Percentiles rank a stretch among this genome's conserved stretches.
These are phyloP conservation scores for Beris morrisii DNA, from an alignment of 2,888 invertebrate species.

Conservation along the genomic window DNA sequence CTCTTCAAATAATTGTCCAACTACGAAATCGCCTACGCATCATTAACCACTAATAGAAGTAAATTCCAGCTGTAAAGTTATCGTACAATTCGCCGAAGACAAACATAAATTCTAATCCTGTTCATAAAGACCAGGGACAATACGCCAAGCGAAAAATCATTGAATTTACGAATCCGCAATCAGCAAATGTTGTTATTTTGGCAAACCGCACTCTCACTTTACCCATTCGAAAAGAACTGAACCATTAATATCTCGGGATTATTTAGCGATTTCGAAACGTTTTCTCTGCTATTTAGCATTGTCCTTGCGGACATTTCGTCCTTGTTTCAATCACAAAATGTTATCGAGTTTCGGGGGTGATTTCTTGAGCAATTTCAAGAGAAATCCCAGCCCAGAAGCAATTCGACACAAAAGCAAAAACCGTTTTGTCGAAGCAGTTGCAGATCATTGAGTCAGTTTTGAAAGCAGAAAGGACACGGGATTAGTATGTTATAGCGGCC, in stretches of 20 bases:
- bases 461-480: conserved; percentile 27
- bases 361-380: conserved; percentile 14
- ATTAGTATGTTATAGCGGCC: conserved; percentile 25
- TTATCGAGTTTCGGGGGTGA: conserved; percentile 17
- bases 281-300: conserved; percentile 22
- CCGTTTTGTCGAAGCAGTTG: conserved; percentile 21
- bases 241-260: conserved; percentile 36
- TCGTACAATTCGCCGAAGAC: conserved; percentile 7
- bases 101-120: conserved; percentile 31
- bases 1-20: too few relatives aligned
- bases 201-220: neutral
- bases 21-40: conserved; percentile 13
- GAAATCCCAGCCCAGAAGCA: conserved; percentile 2
- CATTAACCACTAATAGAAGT: conserved; percentile 22
- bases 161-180: conserved; percentile 31
- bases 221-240: conserved; percentile 29
- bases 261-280: conserved; percentile 29
- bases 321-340: conserved; percentile 6
- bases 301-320: conserved; percentile 26
- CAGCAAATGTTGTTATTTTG: conserved; percentile 34
- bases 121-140: conserved; percentile 30
- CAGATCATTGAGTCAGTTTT: conserved; percentile 27
- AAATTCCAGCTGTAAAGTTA: neutral
- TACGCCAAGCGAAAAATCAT: conserved; percentile 28
- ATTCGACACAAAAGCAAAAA: conserved; percentile 6